A percentile compares a stretch with the other conserved stretches of the same genome.
Evolutionary conservation across 1,140 invertebrate genomes (phyloP).

Genomic region (Odontomachus brunneus): DNA sequence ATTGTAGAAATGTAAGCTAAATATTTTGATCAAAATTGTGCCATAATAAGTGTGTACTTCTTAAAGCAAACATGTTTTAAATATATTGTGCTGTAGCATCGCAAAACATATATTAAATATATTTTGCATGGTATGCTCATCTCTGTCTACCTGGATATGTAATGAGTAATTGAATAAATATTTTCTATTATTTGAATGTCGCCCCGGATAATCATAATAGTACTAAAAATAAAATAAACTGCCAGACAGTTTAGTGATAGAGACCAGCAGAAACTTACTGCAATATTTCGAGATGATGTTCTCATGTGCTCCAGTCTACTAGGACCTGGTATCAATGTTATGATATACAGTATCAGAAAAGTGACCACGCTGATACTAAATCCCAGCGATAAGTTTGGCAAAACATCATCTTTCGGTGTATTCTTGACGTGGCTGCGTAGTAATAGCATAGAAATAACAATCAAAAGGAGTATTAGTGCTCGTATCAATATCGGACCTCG

Average conservation of each 20-base stretch:
- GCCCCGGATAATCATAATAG: not conserved
- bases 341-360: conserved; percentile 85
- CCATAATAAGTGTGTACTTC: no score
- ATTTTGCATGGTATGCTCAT: no score
- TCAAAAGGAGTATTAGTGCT: conserved; percentile 79
- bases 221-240: conserved; percentile 57
- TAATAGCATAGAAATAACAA: conserved; percentile 76
- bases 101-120: no score
- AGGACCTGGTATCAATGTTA: conserved; percentile 88
- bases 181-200: not conserved
- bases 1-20: no score
- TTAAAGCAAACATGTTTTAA: no score
- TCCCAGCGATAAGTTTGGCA: conserved; percentile 80
- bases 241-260: conserved; percentile 53
- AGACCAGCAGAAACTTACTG: conserved; percentile 82
- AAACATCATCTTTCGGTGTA: conserved; percentile 72
- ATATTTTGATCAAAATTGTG: not conserved
- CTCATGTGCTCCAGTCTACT: conserved; percentile 67
- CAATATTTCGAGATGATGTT: conserved; percentile 82
- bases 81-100: no score
- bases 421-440: conserved; percentile 77
- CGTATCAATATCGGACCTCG: conserved; percentile 90
- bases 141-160: no score
- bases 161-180: conserved; percentile 31
- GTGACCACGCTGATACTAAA: conserved; percentile 81